These are phyloP conservation scores for Trematomus bernacchii DNA, from an alignment of 2,797 vertebrate genomes.

Conservation along the genomic window DNA sequence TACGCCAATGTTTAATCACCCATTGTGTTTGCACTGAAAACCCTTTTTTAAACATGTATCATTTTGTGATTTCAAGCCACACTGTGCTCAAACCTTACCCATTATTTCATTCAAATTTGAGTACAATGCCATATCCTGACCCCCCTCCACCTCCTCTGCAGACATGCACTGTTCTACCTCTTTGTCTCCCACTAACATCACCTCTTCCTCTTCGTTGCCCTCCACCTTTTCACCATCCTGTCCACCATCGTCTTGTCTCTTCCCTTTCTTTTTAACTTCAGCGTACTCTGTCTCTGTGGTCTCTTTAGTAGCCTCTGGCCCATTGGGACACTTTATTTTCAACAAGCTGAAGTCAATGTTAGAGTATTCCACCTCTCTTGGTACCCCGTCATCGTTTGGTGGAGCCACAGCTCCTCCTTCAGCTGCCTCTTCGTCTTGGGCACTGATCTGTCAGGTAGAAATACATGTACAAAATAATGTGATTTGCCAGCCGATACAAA, in stretches of 20 bases:
- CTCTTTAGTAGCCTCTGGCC: not conserved
- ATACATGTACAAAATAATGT: not conserved
- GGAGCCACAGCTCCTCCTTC: slow-evolving; percentile 1
- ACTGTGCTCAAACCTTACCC: not conserved
- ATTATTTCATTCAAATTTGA: slow-evolving; percentile 29
- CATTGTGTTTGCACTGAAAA: not conserved
- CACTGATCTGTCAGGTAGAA: slow-evolving; percentile 31
- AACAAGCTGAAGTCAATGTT: slow-evolving; percentile 64
- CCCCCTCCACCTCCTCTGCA: slow-evolving; percentile 1
- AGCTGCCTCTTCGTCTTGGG: slow-evolving; percentile 4
- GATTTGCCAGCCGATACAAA: not conserved
- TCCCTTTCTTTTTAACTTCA: slow-evolving; percentile 64
- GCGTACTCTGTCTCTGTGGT: slow-evolving; percentile 70
- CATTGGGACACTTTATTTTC: slow-evolving; percentile 9
- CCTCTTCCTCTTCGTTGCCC: not conserved
- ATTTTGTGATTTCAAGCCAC: not conserved
- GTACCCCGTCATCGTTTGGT: not conserved
- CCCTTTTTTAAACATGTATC: not conserved
- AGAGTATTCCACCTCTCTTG: slow-evolving; percentile 69
- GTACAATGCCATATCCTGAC: slow-evolving; percentile 21
- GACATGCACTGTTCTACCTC: not conserved
- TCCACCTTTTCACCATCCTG: slow-evolving; percentile 8
- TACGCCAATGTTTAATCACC: not conserved
- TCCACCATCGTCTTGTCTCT: not conserved
- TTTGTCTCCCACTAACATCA: not conserved